Base-by-base conservation (phyloP, 2,888 invertebrate species). In the Philhelius pedissequus region DNA sequence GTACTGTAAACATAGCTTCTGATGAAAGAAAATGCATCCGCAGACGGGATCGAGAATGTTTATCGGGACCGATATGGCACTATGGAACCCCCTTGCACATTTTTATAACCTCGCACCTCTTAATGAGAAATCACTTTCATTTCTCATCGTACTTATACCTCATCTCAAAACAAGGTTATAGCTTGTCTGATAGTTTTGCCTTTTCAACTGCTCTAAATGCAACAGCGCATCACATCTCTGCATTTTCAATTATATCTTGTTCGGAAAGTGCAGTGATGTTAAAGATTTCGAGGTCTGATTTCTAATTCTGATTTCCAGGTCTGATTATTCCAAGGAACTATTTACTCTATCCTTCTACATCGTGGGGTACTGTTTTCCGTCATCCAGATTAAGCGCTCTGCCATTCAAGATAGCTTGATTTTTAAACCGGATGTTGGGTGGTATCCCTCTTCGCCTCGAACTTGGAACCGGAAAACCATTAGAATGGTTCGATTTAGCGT, bases 71-170 rank as follows among this genome's bases (percentile, higher is more conserved):
- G 79, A 79, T 84, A 84, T 84, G 84, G 84, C 80, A 84, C 80
- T 84, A 25, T 48, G 54, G 40, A 62, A 27, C 62, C 83, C 73
- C 74, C 78, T 73, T 69, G 18, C 27, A 48, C 64, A 52, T 75
- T 70, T 52, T 70, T 48, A 66, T 64, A 70, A 80, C 80, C 80
- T 84, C 80, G 80, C 84, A 84, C 80, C 84, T 79, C 84, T 68
- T 84, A 84, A 84, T 84, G 84, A 80, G 84, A 84, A 84, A 84
- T 84, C 84, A 84, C 84, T 84, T 84, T 84, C 84, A 60, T 79
- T 84, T 79, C 80, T 80, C 79, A 84, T 75, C 83, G 70, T 35
- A 18, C n/a, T n/a, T n/a, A n/a, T n/a, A n/a, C 35, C 5, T 60
- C 25, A 40, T 38, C 9, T 11, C 32, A 20, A 64, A 64, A 48